Evolutionary conservation across 2,888 invertebrate genomes (phyloP).

Genomic region (Bruchidius siliquastri): DNA sequence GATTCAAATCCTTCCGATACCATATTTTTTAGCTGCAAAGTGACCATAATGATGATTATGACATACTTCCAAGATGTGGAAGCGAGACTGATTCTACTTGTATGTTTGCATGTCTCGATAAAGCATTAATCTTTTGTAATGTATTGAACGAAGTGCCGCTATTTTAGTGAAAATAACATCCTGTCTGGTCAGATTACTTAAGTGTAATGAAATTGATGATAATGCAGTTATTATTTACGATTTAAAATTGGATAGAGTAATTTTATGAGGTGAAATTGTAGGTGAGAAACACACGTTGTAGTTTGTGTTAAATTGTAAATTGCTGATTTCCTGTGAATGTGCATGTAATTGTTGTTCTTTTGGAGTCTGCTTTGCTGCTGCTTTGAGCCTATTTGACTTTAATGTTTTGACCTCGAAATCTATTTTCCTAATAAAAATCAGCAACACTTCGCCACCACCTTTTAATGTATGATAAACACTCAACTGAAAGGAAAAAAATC

Average conservation of each 20-base stretch:
- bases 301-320: background rate
- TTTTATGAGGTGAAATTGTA: background rate
- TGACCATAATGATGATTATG: no score
- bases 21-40: no score
- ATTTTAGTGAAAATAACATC: background rate
- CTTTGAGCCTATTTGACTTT: background rate
- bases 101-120: background rate
- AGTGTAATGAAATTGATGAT: background rate
- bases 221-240: background rate
- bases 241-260: background rate
- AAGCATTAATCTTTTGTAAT: background rate
- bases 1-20: no score
- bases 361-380: background rate
- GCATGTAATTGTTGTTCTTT: background rate
- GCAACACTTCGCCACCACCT: background rate
- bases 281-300: background rate
- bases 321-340: background rate
- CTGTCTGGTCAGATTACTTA: background rate
- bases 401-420: background rate
- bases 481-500: no score
- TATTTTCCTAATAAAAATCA: background rate
- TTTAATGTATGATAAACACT: no score
- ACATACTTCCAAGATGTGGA: background rate
- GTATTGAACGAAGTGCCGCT: background rate
- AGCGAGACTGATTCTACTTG: background rate